These are phyloP conservation scores for Leistus spinibarbis DNA, from an alignment of 2,888 invertebrate species.

Conservation along the genomic window DNA sequence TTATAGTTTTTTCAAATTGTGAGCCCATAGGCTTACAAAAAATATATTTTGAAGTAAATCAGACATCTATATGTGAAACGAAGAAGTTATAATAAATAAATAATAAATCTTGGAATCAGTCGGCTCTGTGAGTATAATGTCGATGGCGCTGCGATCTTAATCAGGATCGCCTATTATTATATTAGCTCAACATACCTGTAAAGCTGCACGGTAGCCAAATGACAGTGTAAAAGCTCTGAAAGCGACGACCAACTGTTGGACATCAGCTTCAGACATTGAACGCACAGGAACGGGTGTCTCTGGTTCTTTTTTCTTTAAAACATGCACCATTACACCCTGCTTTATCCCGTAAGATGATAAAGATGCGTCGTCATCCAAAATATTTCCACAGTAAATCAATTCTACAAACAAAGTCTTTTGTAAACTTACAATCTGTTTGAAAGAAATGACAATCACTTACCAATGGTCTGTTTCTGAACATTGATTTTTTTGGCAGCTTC, in stretches of 20 bases:
- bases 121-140: too few relatives aligned
- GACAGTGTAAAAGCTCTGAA: conserved; percentile 66
- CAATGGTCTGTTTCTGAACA: conserved; percentile 63
- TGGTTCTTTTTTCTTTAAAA: conserved; percentile 58
- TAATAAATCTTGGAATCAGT: too few relatives aligned
- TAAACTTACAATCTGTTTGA: too few relatives aligned
- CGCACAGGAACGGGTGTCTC: conserved; percentile 56
- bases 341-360: conserved; percentile 69
- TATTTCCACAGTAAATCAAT: conserved; percentile 73
- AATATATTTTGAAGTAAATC: too few relatives aligned
- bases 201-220: conserved; percentile 69
- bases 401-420: conserved; percentile 57
- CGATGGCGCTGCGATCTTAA: too few relatives aligned
- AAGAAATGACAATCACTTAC: conserved; percentile 52
- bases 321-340: conserved; percentile 64
- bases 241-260: conserved; percentile 67
- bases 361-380: conserved; percentile 65
- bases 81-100: too few relatives aligned
- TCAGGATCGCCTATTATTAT: not conserved
- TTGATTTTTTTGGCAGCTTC: conserved; percentile 65
- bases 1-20: too few relatives aligned
- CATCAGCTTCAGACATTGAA: conserved; percentile 63
- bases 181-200: conserved; percentile 61
- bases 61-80: too few relatives aligned
- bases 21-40: too few relatives aligned